Base-by-base conservation (phyloP, 2,113 vertebrate species). In the Rutilus rutilus region DNA sequence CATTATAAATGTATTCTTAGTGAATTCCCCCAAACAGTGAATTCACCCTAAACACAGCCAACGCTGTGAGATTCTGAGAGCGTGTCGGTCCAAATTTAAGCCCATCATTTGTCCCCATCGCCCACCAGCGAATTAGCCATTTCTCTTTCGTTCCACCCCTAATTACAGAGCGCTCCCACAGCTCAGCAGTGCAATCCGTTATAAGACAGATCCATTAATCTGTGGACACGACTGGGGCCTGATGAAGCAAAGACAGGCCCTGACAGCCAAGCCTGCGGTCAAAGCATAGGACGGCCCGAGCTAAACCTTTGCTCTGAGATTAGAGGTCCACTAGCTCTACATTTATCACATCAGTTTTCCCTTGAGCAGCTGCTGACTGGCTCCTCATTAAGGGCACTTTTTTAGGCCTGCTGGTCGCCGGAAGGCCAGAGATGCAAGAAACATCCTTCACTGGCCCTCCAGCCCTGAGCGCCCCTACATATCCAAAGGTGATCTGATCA, bases 181-280 rank as follows among this genome's bases (percentile, higher is more conserved):
- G 91, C 91, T 93, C 90, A 78, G 90, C 89, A 86, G 92, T 87
- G 86, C 92, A 93, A 94, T 93, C 91, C 92, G 91, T 92, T 93
- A 92, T 93, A 91, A 92, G 91, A 90, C 88, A 91, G 86, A 87
- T 94, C 89, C 88, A 90, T 92, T 93, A 92, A 92, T 90, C 87
- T 89, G 83, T 86, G 85, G 74, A 78, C 90, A 81, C 45, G 60
- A 85, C 84, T 30, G 59, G 60, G 19, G 84, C 27, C 84, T 85
- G 84, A 78, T 69, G 84, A 62, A 25, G 60, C 75, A 47, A 64
- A 85, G 75, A 19, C 45, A 77, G 47, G 57, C 71, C 59, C 59
- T 76, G 83, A 60, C 25, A 62, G 83, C 57, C 57, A 5, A 0
- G 83, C 59, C 73, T 65, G 45, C 45, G 33, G 83, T 60, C 73